These are phyloP conservation scores for Pachliopta kotzebuea DNA, from an alignment of 2,888 invertebrate species.

Conservation along the genomic window DNA sequence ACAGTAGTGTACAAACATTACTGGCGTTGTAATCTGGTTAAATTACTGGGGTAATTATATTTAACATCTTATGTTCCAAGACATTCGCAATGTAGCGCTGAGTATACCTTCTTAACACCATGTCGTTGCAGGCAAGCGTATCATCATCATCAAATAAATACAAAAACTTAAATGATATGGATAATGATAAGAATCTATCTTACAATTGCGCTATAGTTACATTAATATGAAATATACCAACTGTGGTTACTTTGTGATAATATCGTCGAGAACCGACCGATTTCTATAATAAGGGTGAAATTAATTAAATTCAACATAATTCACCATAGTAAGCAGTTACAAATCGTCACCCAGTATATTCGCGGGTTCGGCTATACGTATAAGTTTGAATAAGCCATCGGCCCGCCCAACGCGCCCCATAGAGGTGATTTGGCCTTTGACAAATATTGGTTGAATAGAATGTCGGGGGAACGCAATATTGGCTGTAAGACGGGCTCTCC, in stretches of 20 bases:
- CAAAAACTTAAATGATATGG: too few species aligned
- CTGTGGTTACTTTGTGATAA: too few species aligned
- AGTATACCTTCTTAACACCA: too few species aligned
- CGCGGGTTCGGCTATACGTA: constrained; percentile 1
- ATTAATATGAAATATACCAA: not conserved
- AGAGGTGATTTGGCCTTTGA: constrained; percentile 58
- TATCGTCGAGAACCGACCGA: not conserved
- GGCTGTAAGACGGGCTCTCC: constrained; percentile 41
- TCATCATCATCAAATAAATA: too few species aligned
- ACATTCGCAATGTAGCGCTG: too few species aligned
- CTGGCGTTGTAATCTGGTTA: too few species aligned
- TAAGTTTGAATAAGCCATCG: constrained; percentile 15
- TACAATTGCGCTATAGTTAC: not conserved
- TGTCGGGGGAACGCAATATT: constrained; percentile 52
- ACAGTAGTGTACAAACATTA: too few species aligned
- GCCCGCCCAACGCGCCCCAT: constrained; percentile 33
- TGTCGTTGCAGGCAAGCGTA: too few species aligned
- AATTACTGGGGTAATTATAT: too few species aligned
- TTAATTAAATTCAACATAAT: constrained; percentile 8
- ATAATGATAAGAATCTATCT: not conserved
- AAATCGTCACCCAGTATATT: constrained; percentile 16
- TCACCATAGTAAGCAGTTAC: constrained; percentile 13
- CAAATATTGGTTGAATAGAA: constrained; percentile 66
- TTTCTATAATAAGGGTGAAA: not conserved
- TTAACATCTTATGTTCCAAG: too few species aligned